Conservation (phyloP, 2,113 vertebrate genomes). For the Hepsetus odoe region DNA sequence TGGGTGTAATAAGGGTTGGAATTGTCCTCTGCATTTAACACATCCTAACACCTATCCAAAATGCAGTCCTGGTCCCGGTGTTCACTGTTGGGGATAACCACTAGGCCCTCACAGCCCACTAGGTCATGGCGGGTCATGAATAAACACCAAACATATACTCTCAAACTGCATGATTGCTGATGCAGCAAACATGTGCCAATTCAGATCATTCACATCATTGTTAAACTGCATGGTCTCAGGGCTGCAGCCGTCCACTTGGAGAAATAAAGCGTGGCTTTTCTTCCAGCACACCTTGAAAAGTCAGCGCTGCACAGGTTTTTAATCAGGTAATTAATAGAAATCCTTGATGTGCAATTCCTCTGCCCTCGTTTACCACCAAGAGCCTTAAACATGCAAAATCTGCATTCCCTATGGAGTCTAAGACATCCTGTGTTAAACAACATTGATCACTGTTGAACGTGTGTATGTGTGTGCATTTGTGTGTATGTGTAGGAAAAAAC, state of each 20-base stretch:
- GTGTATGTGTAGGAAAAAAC: neutral
- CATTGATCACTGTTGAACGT: neutral
- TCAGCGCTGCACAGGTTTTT: neutral
- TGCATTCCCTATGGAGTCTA: neutral
- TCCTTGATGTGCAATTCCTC: neutral
- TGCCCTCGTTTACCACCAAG: neutral
- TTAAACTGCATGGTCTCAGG: neutral
- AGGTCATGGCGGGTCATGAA: no score
- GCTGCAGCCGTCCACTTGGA: slow-evolving; percentile 2
- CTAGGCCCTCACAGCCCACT: no score
- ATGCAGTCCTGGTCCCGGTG: no score
- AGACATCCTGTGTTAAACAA: neutral
- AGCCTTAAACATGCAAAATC: neutral
- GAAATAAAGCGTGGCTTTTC: neutral
- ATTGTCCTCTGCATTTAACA: no score
- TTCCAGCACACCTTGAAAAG: neutral
- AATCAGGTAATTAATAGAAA: slow-evolving; percentile 21
- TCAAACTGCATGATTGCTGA: no score
- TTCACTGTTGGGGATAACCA: no score
- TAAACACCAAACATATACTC: no score
- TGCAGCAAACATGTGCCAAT: no score
- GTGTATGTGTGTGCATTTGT: neutral
- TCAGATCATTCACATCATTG: neutral
- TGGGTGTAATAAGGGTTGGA: no score
- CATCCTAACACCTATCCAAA: no score